These are phyloP conservation scores for Proterorhinus semilunaris DNA, from an alignment of 2,113 vertebrate species.

Conservation along the genomic window DNA sequence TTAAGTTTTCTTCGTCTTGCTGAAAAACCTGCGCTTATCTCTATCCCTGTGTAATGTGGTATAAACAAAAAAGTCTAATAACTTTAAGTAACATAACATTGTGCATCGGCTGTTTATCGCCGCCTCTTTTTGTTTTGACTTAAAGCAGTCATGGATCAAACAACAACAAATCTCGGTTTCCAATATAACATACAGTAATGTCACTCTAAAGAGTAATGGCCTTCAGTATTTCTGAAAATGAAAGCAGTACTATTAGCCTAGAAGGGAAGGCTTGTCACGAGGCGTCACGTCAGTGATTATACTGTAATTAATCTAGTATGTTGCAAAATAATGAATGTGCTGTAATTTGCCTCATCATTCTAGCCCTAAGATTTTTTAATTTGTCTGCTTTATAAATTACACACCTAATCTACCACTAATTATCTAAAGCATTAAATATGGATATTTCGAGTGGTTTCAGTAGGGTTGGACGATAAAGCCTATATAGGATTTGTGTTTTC, in stretches of 20 bases:
- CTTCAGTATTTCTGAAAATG: too few relatives aligned
- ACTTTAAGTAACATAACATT: background rate
- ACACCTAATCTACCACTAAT: slow-evolving; percentile 20
- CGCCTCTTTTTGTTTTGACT: background rate
- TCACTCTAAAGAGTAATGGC: too few relatives aligned
- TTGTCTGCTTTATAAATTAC: slow-evolving; percentile 15
- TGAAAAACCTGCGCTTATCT: background rate
- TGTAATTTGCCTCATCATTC: slow-evolving; percentile 29
- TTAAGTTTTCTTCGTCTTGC: background rate
- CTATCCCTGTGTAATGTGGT: background rate
- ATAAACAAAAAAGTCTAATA: accelerated
- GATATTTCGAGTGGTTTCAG: background rate
- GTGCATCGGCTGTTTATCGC: background rate
- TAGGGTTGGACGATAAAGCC: background rate
- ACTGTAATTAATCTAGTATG: too few relatives aligned
- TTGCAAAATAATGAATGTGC: too few relatives aligned
- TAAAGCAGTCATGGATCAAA: too few relatives aligned
- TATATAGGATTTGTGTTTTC: too few relatives aligned
- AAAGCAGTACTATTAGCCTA: too few relatives aligned
- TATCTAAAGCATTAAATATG: background rate
- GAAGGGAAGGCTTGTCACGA: too few relatives aligned
- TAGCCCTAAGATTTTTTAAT: slow-evolving; percentile 26
- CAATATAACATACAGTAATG: too few relatives aligned
- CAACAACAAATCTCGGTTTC: too few relatives aligned
- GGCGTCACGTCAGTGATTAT: too few relatives aligned